Evolutionary conservation across 2,888 invertebrate genomes (phyloP).

Genomic region (Macrosoma leucophasiata): DNA sequence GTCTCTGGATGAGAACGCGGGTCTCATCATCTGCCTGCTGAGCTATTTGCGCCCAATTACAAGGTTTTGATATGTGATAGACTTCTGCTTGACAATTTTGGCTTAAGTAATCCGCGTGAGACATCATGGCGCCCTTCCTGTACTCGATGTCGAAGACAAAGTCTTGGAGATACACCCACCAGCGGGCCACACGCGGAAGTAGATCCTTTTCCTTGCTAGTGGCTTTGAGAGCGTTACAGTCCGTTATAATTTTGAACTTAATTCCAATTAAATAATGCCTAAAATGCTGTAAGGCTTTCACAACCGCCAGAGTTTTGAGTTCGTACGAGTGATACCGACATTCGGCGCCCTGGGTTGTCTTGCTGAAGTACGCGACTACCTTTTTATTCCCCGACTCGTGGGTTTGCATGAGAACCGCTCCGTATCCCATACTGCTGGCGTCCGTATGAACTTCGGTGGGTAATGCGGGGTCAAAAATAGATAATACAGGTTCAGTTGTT

Average conservation of each 20-base stretch:
- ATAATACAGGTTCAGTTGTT: not conserved
- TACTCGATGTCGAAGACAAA: conserved; percentile 20
- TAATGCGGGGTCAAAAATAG: not conserved
- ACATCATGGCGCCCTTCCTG: conserved; percentile 9
- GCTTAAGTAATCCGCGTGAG: conserved; percentile 21
- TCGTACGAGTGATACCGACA: conserved; percentile 1
- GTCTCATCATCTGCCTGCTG: conserved; percentile 21
- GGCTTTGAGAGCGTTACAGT: not conserved
- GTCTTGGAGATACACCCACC: conserved; percentile 20
- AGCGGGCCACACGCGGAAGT: conserved; percentile 1
- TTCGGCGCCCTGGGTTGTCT: not conserved
- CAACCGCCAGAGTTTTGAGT: not conserved
- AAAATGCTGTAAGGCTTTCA: not conserved
- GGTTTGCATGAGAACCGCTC: not conserved
- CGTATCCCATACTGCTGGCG: not conserved
- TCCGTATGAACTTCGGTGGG: conserved; percentile 15
- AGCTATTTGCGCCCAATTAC: conserved; percentile 23
- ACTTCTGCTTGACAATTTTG: conserved; percentile 13
- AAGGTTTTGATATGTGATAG: conserved; percentile 7
- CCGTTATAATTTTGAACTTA: not conserved
- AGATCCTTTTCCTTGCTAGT: not conserved
- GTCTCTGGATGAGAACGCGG: conserved; percentile 7
- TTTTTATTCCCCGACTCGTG: not conserved
- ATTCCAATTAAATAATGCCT: not conserved
- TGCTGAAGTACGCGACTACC: not conserved